Conservation (phyloP, 2,797 vertebrate genomes). For the Acrossocheilus wenchowensis region DNA sequence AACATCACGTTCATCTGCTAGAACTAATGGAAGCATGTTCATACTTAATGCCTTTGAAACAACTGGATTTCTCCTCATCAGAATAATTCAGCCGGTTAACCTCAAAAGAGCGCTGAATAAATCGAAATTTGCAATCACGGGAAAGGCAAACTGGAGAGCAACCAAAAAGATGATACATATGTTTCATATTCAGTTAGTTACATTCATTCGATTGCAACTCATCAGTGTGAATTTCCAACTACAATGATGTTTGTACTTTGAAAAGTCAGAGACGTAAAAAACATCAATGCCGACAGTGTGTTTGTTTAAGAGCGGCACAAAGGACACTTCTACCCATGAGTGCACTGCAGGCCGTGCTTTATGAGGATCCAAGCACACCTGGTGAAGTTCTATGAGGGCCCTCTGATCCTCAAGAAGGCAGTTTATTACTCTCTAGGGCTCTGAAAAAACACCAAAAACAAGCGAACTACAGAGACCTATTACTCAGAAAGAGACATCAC, state of each 20-base stretch:
- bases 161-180: slow-evolving; percentile 62
- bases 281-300: not conserved
- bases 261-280: slow-evolving; percentile 8
- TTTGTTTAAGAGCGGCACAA: slow-evolving; percentile 55
- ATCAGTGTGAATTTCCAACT: slow-evolving; percentile 15
- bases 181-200: slow-evolving; percentile 59
- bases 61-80: slow-evolving; percentile 55
- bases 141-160: slow-evolving; percentile 59
- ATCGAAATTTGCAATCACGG: slow-evolving; percentile 59
- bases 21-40: slow-evolving; percentile 70
- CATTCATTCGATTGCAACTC: slow-evolving; percentile 14
- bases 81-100: slow-evolving; percentile 72
- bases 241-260: slow-evolving; percentile 4
- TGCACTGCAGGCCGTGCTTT: slow-evolving; percentile 68
- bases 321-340: slow-evolving; percentile 62
- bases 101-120: slow-evolving; percentile 62
- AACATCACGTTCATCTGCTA: slow-evolving; percentile 71
- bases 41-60: slow-evolving; percentile 70
- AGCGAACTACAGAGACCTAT: slow-evolving; percentile 79
- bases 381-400: slow-evolving; percentile 70
- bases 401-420: slow-evolving; percentile 70
- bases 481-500: slow-evolving; percentile 78
- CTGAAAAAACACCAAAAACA: slow-evolving; percentile 77
- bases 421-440: slow-evolving; percentile 73
- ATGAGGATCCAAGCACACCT: slow-evolving; percentile 70